A percentile compares a stretch with the other conserved stretches of the same genome.
phyloP scores from a whole-genome alignment of 2,797 vertebrate genomes.

The Cottoperca gobio region DNA sequence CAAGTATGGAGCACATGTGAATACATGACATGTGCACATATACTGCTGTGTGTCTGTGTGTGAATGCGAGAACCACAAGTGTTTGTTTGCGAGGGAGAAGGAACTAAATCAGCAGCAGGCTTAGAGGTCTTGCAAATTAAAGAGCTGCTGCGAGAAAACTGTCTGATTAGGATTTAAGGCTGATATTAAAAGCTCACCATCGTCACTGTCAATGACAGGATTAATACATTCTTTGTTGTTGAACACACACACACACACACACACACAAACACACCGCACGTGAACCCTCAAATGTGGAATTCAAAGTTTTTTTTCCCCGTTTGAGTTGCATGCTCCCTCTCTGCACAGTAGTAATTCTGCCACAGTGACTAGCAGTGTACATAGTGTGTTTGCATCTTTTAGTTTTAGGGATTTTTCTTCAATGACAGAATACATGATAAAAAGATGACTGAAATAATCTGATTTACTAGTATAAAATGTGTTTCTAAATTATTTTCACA shows the following conservation, averaged over 20 bases:
- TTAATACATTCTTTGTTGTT: slow-evolving; percentile 63
- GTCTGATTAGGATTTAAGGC: slow-evolving; percentile 52
- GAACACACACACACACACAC: slow-evolving; percentile 2
- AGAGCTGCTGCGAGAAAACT: slow-evolving; percentile 40
- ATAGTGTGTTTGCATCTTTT: slow-evolving; percentile 6
- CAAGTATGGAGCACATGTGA: neutral
- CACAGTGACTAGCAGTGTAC: neutral
- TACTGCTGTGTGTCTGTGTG: slow-evolving; percentile 1
- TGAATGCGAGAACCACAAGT: neutral
- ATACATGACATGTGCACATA: neutral
- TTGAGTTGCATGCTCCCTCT: slow-evolving; percentile 83
- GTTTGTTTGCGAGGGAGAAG: slow-evolving; percentile 36
- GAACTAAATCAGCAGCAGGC: slow-evolving; percentile 48
- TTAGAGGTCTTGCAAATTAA: slow-evolving; percentile 60
- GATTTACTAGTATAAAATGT: slow-evolving; percentile 52
- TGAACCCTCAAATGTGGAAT: slow-evolving; percentile 24
- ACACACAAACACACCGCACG: slow-evolving; percentile 2
- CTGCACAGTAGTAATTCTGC: slow-evolving; percentile 31
- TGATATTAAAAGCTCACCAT: slow-evolving; percentile 62
- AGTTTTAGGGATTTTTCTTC: slow-evolving; percentile 5
- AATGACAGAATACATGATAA: slow-evolving; percentile 22
- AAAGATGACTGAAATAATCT: slow-evolving; percentile 15
- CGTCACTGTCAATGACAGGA: slow-evolving; percentile 60
- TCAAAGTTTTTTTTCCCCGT: slow-evolving; percentile 35
- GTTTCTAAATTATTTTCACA: slow-evolving; percentile 43